Evolutionary conservation across 1,140 invertebrate species (phyloP), one percentile per base, ranked within the genome.

Genomic region (Melanaphis sacchari): DNA sequence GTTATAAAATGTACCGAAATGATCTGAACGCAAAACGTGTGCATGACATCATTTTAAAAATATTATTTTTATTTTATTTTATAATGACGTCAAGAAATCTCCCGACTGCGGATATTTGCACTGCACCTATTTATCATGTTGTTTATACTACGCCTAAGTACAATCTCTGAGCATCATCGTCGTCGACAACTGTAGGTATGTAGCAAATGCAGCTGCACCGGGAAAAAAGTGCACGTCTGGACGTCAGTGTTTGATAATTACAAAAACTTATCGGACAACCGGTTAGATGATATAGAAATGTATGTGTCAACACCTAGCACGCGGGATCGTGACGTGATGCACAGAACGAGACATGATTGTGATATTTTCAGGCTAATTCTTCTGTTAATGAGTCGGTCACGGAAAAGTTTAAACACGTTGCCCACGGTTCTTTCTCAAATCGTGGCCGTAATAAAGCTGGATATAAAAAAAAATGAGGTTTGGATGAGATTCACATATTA

Each of bases 321-420:
- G n/a, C 59, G 4, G 59, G 59, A 36, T 76, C 59, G 59, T 76
- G 59, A n/a, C 59, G 59, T 76, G 59, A 76, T 76, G 31, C 59
- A 76, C 59, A 76, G 4, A n/a, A 76, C 59, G n/a, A 76, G n/a
- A 76, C 59, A 76, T 76, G 59, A n/a, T 76, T 76, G 59, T 76
- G 59, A 76, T 76, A 76, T 76, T n/a, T 76, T n/a, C n/a, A 76
- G 59, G 59, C 59, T 76, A 76, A 76, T 76, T 76, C 31, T 76
- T 76, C 5, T n/a, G 31, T 76, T 76, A n/a, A 76, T 76, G 59
- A 76, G 59, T n/a, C 15, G n/a, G 59, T 76, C 59, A 76, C 31
- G 59, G 15, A 76, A 76, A n/a, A 76, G n/a, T 76, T 76, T n/a
- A 76, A n/a, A 6, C 31, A 76, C 59, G 31, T n/a, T 76, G 59